These are phyloP conservation scores for Lasioglossum villosulum DNA, from an alignment of 2,888 invertebrate genomes.

Conservation along the genomic window DNA sequence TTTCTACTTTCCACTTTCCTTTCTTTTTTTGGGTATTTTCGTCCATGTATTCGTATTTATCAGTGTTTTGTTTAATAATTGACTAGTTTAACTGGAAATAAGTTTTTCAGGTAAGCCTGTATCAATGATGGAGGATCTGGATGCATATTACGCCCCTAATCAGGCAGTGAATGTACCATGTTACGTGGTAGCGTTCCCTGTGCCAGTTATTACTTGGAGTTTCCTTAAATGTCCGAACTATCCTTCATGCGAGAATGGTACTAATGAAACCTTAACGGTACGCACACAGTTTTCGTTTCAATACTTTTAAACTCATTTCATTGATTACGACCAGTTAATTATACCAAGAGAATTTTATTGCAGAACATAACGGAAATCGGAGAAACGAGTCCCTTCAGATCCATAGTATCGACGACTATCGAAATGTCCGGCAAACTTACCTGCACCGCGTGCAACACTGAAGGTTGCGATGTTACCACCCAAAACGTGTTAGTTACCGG, in stretches of 20 bases:
- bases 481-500: slow-evolving; percentile 81
- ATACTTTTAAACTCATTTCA: neutral
- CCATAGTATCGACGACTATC: slow-evolving; percentile 63
- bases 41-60: too few species aligned
- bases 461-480: slow-evolving; percentile 74
- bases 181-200: slow-evolving; percentile 86
- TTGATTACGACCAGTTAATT: neutral
- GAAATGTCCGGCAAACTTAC: slow-evolving; percentile 78
- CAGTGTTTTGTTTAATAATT: neutral
- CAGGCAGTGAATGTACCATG: slow-evolving; percentile 85
- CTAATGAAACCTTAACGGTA: slow-evolving; percentile 31
- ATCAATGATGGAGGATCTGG: slow-evolving; percentile 80
- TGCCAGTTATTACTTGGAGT: slow-evolving; percentile 86
- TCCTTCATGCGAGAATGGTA: slow-evolving; percentile 69
- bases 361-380: slow-evolving; percentile 31
- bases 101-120: slow-evolving; percentile 85
- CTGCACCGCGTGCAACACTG: slow-evolving; percentile 81
- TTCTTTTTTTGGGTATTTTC: too few species aligned
- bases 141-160: slow-evolving; percentile 84
- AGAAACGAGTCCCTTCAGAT: slow-evolving; percentile 35
- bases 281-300: neutral
- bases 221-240: slow-evolving; percentile 85
- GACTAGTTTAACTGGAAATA: slow-evolving; percentile 1
- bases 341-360: neutral
- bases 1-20: too few species aligned